phyloP scores from a whole-genome alignment of 2,113 vertebrate species.

The Formicarius rufipectus region DNA sequence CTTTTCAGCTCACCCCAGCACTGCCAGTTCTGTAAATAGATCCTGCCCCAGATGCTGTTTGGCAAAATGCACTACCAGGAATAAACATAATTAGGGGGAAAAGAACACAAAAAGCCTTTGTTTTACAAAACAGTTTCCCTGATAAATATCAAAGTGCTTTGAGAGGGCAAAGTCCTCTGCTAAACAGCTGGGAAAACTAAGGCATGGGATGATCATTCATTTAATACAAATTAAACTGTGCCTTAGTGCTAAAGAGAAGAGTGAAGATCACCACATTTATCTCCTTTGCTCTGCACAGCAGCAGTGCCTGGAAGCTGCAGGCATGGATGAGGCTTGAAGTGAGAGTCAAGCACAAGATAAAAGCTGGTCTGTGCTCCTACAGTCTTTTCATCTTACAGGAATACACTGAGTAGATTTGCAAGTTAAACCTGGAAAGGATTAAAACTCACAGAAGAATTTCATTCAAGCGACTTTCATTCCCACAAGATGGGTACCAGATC shows the following conservation, averaged over 20 bases:
- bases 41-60: not conserved
- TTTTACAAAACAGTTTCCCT: not conserved
- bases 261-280: not conserved
- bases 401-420: not conserved
- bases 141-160: not conserved
- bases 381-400: not conserved
- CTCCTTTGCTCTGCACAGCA: not conserved
- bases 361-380: not conserved
- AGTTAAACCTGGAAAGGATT: constrained; percentile 11
- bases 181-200: not conserved
- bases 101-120: not conserved
- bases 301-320: not conserved
- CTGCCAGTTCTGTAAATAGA: not conserved
- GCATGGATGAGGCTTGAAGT: not conserved
- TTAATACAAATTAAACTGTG: not conserved
- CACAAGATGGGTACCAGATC: constrained; percentile 28
- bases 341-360: not conserved
- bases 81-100: not conserved
- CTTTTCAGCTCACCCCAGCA: not conserved
- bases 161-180: not conserved
- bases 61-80: not conserved
- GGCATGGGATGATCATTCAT: not conserved
- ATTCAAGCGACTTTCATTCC: constrained; percentile 30
- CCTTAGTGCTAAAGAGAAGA: not conserved
- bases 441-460: not conserved